Evolutionary conservation across 2,888 invertebrate genomes (phyloP).

Genomic region (Strigamia crassipes): DNA sequence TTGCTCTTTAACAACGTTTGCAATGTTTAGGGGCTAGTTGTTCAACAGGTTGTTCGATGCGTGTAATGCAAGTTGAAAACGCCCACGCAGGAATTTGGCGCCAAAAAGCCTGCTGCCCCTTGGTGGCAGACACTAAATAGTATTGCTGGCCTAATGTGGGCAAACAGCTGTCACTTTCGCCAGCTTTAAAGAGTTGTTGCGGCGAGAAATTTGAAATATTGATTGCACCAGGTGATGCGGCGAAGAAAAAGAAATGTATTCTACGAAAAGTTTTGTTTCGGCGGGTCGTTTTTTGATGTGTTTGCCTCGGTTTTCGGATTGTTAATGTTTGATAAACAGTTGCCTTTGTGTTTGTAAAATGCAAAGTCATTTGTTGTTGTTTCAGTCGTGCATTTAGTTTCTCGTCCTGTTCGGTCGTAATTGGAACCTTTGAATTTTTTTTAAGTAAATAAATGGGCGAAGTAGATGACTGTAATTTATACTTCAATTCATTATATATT

Average conservation of each 20-base stretch:
- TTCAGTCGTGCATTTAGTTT: background rate
- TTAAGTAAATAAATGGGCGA: background rate
- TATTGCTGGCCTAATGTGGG: background rate
- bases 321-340: slow-evolving; percentile 19
- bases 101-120: slow-evolving; percentile 30
- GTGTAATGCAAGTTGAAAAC: background rate
- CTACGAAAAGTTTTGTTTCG: slow-evolving; percentile 1
- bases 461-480: background rate
- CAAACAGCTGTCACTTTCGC: background rate
- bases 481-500: background rate
- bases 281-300: background rate
- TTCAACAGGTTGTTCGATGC: slow-evolving; percentile 18
- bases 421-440: background rate
- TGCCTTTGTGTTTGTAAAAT: slow-evolving; percentile 19
- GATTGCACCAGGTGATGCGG: background rate
- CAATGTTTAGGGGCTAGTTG: background rate
- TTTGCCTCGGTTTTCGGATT: background rate
- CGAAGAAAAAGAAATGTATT: background rate
- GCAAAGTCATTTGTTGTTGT: slow-evolving; percentile 40
- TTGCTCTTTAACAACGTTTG: background rate
- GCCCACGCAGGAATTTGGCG: slow-evolving; percentile 27
- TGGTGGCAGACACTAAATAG: background rate
- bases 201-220: background rate
- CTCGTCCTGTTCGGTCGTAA: slow-evolving; percentile 11
- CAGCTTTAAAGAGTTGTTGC: background rate